Conservation (phyloP, 2,113 vertebrate genomes). For the Equus quagga region DNA sequence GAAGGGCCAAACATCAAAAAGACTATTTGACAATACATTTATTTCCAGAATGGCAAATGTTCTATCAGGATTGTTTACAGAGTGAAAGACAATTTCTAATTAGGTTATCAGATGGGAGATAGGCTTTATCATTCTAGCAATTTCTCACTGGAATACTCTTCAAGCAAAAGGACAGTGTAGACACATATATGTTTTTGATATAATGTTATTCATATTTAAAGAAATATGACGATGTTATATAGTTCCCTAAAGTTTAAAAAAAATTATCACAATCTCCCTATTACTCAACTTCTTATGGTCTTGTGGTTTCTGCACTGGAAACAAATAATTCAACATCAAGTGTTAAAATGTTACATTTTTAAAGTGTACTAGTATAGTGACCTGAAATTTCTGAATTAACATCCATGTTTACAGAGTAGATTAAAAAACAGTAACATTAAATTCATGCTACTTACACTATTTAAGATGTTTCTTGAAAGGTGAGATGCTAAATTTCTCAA, state of each 20-base stretch:
- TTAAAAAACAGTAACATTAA: background rate
- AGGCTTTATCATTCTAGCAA: background rate
- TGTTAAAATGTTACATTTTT: background rate
- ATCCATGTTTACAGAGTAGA: background rate
- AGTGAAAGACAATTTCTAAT: background rate
- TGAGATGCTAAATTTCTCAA: background rate
- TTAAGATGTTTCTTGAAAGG: background rate
- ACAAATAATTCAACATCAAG: background rate
- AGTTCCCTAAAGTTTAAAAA: background rate
- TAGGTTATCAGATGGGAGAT: background rate
- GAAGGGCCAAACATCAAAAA: background rate
- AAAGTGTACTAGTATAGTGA: background rate
- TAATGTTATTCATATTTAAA: background rate
- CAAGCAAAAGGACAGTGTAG: background rate
- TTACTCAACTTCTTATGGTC: background rate
- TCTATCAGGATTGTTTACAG: background rate
- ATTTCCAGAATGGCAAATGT: background rate
- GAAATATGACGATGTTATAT: background rate
- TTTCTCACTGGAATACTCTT: background rate
- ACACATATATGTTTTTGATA: background rate
- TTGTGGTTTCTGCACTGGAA: background rate
- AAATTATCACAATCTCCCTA: background rate
- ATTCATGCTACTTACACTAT: background rate
- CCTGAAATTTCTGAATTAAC: background rate
- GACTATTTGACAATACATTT: background rate